Conservation (phyloP, 2,888 invertebrate genomes). For the Ceriagrion tenellum region DNA sequence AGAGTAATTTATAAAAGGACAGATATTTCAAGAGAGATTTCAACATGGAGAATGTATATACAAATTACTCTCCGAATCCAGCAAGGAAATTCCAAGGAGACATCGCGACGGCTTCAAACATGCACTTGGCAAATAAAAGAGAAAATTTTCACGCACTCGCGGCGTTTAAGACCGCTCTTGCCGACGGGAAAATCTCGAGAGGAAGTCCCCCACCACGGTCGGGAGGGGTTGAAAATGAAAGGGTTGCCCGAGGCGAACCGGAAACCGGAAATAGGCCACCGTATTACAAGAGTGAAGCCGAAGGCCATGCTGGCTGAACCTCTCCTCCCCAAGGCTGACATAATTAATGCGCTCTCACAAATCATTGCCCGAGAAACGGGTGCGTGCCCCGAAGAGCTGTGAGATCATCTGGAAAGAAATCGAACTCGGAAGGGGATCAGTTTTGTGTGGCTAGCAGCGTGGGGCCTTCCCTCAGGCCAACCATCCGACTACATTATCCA, state of each 20-base stretch:
- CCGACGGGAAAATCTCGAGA: neutral
- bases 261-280: conserved; percentile 12
- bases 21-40: too few species aligned
- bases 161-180: neutral
- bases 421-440: neutral
- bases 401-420: neutral
- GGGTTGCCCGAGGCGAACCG: neutral
- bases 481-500: neutral
- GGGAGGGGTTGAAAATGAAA: neutral
- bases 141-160: neutral
- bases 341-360: neutral
- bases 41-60: too few species aligned
- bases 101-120: neutral
- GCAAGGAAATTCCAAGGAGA: too few species aligned
- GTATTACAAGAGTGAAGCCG: neutral
- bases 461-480: neutral
- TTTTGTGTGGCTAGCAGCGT: neutral
- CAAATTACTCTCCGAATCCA: too few species aligned
- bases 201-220: neutral
- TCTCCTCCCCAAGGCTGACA: neutral
- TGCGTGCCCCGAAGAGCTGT: neutral
- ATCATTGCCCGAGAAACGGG: neutral
- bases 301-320: neutral
- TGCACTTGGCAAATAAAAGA: neutral
- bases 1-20: too few species aligned